phyloP scores from a whole-genome alignment of 2,888 invertebrate genomes.

The Seladonia tumulorum region DNA sequence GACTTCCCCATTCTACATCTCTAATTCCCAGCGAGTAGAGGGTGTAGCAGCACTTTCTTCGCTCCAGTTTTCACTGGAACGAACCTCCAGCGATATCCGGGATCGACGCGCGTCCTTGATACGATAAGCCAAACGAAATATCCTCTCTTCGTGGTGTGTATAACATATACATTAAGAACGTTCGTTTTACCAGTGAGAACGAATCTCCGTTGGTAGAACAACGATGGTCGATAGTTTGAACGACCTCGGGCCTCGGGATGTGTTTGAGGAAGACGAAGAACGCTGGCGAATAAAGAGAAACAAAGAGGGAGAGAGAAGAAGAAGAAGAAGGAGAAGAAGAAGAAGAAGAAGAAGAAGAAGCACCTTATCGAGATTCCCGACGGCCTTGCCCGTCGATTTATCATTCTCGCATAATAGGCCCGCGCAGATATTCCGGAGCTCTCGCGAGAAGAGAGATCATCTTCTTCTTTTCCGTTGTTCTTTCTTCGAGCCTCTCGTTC shows the following conservation, averaged over 20 bases:
- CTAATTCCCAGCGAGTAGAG: too few relatives aligned
- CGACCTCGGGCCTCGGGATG: constrained; percentile 60
- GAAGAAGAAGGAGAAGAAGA: neutral
- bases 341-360: constrained; percentile 21
- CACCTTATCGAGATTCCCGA: constrained; percentile 73
- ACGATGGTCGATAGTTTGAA: constrained; percentile 65
- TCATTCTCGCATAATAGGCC: constrained; percentile 73
- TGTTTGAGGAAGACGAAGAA: constrained; percentile 47
- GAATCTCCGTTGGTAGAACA: constrained; percentile 42
- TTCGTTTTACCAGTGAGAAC: constrained; percentile 2
- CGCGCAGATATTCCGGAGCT: constrained; percentile 69
- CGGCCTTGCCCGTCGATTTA: constrained; percentile 77
- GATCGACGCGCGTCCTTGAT: constrained; percentile 55
- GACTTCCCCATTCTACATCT: too few relatives aligned
- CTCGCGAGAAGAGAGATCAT: constrained; percentile 63
- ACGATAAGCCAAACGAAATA: neutral
- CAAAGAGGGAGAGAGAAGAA: neutral
- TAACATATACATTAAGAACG: constrained; percentile 26
- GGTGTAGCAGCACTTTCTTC: neutral
- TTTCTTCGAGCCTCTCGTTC: constrained; percentile 23
- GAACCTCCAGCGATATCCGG: constrained; percentile 43
- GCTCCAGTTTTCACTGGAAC: neutral
- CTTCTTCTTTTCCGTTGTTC: constrained; percentile 32
- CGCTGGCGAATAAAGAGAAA: neutral
- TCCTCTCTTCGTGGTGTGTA: neutral